Percentiles rank a stretch among this genome's conserved stretches.
These are phyloP conservation scores for Hanleya hanleyi DNA, from an alignment of 2,888 invertebrate genomes.

Conservation along the genomic window DNA sequence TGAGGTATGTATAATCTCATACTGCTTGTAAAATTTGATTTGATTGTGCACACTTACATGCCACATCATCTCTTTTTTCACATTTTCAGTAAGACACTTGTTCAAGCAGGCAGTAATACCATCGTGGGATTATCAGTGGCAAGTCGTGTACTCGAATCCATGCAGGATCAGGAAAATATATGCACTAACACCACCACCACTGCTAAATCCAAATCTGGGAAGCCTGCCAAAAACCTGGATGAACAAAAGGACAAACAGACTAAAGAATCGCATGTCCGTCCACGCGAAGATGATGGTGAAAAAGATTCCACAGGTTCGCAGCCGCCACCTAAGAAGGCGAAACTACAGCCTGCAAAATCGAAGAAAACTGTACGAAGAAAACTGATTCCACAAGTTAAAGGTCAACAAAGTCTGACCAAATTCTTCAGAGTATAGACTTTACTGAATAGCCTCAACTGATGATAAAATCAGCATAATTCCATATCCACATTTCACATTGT, in stretches of 20 bases:
- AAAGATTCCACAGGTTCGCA: not conserved
- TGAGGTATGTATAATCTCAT: too few species aligned
- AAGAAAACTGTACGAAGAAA: constrained; percentile 44
- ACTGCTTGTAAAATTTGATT: too few species aligned
- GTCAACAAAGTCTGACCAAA: constrained; percentile 51
- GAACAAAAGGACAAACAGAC: not conserved
- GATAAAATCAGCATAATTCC: too few species aligned
- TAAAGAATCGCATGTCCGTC: not conserved
- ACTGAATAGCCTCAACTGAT: too few species aligned
- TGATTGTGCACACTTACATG: too few species aligned
- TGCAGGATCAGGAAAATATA: constrained; percentile 3
- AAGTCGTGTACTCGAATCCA: not conserved
- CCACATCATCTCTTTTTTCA: too few species aligned
- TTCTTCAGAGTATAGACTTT: constrained; percentile 56
- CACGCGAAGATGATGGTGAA: not conserved
- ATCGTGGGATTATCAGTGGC: constrained; percentile 3
- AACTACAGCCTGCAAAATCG: not conserved
- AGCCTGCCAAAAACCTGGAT: not conserved
- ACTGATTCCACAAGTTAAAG: constrained; percentile 57
- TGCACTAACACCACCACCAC: not conserved
- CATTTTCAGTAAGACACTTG: constrained; percentile 51
- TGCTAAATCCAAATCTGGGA: not conserved
- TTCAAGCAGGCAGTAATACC: constrained; percentile 42
- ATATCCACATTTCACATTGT: too few species aligned
- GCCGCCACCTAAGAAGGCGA: not conserved